Evolutionary conservation across 2,888 invertebrate species (phyloP).

Genomic region (Ormyrus nitidulus): DNA sequence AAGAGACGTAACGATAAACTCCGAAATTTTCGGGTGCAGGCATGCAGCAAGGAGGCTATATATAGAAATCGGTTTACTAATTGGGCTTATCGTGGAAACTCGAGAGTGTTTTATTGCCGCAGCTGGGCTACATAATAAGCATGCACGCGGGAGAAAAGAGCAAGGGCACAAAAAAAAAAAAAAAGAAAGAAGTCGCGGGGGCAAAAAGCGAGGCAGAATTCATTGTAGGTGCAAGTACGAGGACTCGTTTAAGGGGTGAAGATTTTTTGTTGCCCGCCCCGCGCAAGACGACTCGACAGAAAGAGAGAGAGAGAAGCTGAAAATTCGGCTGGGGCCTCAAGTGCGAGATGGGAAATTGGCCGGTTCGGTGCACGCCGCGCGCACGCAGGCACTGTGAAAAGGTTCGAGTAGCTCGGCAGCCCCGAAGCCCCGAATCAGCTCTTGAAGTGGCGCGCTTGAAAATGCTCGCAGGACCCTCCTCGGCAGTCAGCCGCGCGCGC

Average conservation of each 20-base stretch:
- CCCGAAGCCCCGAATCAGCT: too few species aligned
- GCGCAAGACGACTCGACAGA: neutral
- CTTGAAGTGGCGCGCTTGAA: too few species aligned
- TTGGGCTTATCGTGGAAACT: constrained; percentile 42
- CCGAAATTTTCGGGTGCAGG: neutral
- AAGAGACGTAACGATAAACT: constrained; percentile 11
- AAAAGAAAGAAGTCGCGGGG: neutral
- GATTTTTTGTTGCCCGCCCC: neutral
- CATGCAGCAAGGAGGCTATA: neutral
- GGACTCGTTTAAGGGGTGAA: neutral
- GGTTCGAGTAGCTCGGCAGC: constrained; percentile 14
- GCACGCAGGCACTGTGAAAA: constrained; percentile 21
- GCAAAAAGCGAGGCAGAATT: neutral
- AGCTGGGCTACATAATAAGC: neutral
- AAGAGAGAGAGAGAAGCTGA: neutral
- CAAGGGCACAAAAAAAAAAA: neutral
- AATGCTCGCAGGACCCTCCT: too few species aligned
- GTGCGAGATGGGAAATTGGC: constrained; percentile 30
- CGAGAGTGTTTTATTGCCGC: constrained; percentile 11
- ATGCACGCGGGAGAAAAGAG: neutral
- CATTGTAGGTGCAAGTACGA: constrained; percentile 3
- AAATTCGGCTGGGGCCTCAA: constrained; percentile 12
- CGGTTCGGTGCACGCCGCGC: constrained; percentile 15
- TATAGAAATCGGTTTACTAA: constrained; percentile 31
- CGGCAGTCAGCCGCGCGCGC: too few species aligned